A percentile compares a stretch with the other conserved stretches of the same genome.
Evolutionary conservation across 1,140 invertebrate genomes (phyloP).

Genomic region (Apolygus lucorum): DNA sequence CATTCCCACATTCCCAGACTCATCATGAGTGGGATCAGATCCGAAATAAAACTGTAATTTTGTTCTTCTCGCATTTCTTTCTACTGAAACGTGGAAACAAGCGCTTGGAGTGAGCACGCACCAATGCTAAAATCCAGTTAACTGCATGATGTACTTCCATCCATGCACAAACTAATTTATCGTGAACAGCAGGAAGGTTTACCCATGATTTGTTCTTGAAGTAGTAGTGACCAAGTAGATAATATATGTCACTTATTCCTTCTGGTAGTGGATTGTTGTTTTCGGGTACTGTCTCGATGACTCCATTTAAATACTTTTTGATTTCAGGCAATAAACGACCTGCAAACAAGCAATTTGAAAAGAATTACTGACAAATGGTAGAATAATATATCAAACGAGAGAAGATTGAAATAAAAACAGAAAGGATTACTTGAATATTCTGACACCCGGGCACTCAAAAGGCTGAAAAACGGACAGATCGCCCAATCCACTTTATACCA

Average conservation of each 20-base stretch:
- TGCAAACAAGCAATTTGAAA: neutral
- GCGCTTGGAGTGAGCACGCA: neutral
- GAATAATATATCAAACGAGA: neutral
- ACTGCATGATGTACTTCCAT: no score
- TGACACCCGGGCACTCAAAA: no score
- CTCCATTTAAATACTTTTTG: slow-evolving; percentile 55
- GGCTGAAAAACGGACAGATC: no score
- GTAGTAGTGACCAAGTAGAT: slow-evolving; percentile 82
- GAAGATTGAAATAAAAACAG: neutral
- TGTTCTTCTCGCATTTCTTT: neutral
- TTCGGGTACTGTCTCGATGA: slow-evolving; percentile 45
- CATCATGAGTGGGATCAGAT: no score
- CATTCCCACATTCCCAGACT: no score
- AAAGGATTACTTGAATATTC: no score
- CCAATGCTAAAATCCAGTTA: no score
- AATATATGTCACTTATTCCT: slow-evolving; percentile 67
- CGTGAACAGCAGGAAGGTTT: no score
- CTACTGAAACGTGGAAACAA: neutral
- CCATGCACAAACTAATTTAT: no score
- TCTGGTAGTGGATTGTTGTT: slow-evolving; percentile 43
- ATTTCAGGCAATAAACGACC: slow-evolving; percentile 44
- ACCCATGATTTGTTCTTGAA: slow-evolving; percentile 76
- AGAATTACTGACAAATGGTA: no score
- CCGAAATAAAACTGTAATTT: neutral
- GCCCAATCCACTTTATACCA: no score